These are phyloP conservation scores for Pagetopsis macropterus DNA, from an alignment of 2,797 vertebrate genomes.

Conservation along the genomic window DNA sequence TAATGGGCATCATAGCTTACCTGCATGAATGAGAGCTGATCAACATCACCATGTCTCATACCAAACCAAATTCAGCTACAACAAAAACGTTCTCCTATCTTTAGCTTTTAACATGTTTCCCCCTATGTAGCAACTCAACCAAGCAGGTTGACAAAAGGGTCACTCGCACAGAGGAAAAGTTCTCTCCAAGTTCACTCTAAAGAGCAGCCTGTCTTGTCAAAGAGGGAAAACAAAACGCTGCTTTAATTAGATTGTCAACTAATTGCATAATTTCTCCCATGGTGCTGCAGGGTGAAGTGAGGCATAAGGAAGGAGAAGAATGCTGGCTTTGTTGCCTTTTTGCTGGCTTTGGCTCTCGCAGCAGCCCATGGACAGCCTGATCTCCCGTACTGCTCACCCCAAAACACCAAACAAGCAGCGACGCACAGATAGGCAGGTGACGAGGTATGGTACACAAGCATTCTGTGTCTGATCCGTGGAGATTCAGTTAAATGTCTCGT, in stretches of 20 bases:
- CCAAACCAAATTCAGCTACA: not conserved
- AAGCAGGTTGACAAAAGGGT: conserved; percentile 11
- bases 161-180: not conserved
- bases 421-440: not conserved
- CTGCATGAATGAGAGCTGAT: not conserved
- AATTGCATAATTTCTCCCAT: conserved; percentile 57
- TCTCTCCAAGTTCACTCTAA: conserved; percentile 1
- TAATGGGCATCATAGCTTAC: not conserved
- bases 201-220: conserved; percentile 19
- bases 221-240: conserved; percentile 31
- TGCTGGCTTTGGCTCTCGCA: conserved; percentile 23
- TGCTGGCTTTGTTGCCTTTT: conserved; percentile 69
- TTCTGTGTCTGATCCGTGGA: not conserved
- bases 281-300: conserved; percentile 51
- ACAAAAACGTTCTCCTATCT: not conserved
- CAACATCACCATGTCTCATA: not conserved
- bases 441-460: not conserved
- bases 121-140: not conserved
- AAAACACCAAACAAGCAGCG: not conserved
- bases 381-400: not conserved
- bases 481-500: not conserved
- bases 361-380: conserved; percentile 3
- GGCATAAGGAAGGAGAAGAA: conserved; percentile 59
- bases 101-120: not conserved
- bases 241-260: conserved; percentile 58